A percentile compares a stretch with the other conserved stretches of the same genome.
Conservation (phyloP, 2,797 vertebrate genomes). For the Sphenopsis melanotis region DNA sequence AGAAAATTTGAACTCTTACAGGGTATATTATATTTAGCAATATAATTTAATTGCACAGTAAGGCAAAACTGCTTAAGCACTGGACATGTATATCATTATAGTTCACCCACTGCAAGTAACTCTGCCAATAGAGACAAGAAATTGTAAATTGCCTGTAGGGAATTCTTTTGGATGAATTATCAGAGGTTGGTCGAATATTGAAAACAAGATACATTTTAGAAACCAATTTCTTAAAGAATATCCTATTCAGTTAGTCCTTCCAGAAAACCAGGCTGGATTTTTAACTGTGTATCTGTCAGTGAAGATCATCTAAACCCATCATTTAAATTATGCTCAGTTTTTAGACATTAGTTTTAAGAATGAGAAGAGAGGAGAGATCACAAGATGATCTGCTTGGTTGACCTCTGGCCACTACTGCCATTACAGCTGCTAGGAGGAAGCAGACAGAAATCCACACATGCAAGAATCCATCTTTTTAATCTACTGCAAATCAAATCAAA, state of each 20-base stretch:
- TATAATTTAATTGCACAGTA: background rate
- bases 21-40: background rate
- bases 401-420: background rate
- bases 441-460: accelerated
- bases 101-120: background rate
- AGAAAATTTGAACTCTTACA: background rate
- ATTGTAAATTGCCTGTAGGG: background rate
- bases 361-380: background rate
- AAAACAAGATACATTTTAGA: background rate
- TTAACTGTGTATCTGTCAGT: background rate
- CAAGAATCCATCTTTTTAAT: background rate
- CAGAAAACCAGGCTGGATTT: background rate
- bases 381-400: accelerated
- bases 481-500: background rate
- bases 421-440: background rate
- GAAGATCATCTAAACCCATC: background rate
- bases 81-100: background rate
- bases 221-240: background rate
- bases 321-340: background rate
- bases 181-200: background rate
- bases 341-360: background rate
- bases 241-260: background rate
- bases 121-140: background rate
- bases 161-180: background rate
- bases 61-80: background rate